Evolutionary conservation across 1,140 invertebrate species (phyloP).

Genomic region (Halesus radiatus): DNA sequence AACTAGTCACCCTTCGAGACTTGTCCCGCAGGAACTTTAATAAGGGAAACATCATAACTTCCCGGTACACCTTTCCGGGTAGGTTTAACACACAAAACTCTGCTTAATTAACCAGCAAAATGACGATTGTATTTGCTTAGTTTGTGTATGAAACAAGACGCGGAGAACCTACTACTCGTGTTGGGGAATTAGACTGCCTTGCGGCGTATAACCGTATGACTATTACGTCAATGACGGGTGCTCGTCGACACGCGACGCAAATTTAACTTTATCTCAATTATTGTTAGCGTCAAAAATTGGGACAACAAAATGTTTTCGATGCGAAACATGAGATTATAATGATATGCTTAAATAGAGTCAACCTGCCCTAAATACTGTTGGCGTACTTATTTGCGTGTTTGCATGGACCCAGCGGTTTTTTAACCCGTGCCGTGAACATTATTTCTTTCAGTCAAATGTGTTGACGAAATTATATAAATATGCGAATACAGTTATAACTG

Average conservation of each 20-base stretch:
- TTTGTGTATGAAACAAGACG: constrained; percentile 21
- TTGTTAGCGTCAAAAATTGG: neutral
- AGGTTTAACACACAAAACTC: constrained; percentile 3
- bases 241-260: constrained; percentile 31
- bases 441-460: no score
- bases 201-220: no score
- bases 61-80: neutral
- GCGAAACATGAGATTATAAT: no score
- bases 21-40: neutral
- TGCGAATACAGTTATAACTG: no score
- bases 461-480: no score
- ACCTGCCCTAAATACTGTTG: no score
- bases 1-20: neutral
- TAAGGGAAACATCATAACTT: constrained; percentile 5
- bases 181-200: constrained; percentile 8
- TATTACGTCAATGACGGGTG: constrained; percentile 42
- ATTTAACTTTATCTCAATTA: constrained; percentile 17
- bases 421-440: no score
- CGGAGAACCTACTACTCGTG: constrained; percentile 8
- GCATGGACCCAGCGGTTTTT: no score
- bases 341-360: no score
- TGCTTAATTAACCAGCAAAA: neutral
- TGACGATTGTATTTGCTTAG: constrained; percentile 2
- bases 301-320: neutral
- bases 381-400: no score